Evolutionary conservation across 2,113 vertebrate genomes (phyloP).

Genomic region (Probosciger aterrimus): DNA sequence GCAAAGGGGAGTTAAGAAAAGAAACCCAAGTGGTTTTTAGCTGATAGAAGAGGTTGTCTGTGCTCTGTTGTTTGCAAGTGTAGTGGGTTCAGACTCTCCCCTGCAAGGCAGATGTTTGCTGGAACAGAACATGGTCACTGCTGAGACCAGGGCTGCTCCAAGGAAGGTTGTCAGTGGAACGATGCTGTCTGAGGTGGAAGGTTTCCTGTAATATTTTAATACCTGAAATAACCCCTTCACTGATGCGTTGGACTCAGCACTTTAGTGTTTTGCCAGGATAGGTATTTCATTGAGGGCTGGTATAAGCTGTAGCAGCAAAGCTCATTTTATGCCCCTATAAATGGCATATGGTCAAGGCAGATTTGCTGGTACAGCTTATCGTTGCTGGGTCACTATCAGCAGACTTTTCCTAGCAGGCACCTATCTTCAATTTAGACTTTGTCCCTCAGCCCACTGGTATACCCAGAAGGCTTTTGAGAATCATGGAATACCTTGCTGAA

Average conservation of each 20-base stretch:
- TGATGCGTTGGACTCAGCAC: not conserved
- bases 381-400: not conserved
- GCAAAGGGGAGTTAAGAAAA: not conserved
- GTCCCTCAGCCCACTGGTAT: not conserved
- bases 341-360: not conserved
- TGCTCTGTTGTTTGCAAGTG: not conserved
- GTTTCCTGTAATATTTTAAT: not conserved
- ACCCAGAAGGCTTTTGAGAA: not conserved
- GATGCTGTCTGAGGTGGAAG: fast-evolving
- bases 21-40: not conserved
- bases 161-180: not conserved
- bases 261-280: not conserved
- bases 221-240: not conserved
- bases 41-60: not conserved
- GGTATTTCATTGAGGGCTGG: not conserved
- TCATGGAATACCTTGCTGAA: not conserved
- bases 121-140: not conserved
- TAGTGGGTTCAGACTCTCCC: not conserved
- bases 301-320: conserved; percentile 7
- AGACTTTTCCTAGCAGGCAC: not conserved
- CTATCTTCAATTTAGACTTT: not conserved
- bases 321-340: conserved; percentile 33
- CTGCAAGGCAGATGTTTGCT: fast-evolving
- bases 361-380: not conserved
- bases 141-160: not conserved